A percentile compares a stretch with the other conserved stretches of the same genome.
phyloP scores from a whole-genome alignment of 2,797 vertebrate genomes.

The Apodemus agrarius region DNA sequence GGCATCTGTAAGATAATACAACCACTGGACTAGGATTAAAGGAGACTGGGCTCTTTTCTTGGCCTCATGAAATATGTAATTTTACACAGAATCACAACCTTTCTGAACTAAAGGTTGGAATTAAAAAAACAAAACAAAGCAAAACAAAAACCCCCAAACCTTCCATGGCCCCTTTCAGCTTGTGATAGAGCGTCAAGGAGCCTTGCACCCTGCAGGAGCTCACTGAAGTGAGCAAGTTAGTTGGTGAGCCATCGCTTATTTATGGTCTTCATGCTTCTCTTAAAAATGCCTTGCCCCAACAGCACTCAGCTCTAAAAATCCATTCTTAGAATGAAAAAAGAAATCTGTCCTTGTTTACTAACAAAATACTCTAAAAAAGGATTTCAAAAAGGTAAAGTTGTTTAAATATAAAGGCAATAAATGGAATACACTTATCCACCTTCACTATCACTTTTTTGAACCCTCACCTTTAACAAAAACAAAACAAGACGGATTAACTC shows the following conservation, averaged over 20 bases:
- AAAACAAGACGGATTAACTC: background rate
- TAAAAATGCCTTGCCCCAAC: background rate
- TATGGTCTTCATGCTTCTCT: constrained; percentile 14
- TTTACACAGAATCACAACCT: constrained; percentile 68
- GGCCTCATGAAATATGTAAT: constrained; percentile 72
- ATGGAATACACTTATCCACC: background rate
- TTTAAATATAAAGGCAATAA: background rate
- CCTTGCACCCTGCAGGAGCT: background rate
- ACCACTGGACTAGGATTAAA: constrained; percentile 71
- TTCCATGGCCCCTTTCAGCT: background rate
- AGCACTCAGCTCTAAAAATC: constrained; percentile 35
- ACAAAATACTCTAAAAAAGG: background rate
- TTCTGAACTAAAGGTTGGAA: constrained; percentile 3
- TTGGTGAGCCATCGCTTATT: constrained; percentile 39
- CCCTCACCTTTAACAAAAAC: background rate
- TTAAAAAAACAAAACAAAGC: background rate
- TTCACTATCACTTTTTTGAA: background rate
- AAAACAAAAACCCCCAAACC: background rate
- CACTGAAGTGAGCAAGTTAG: constrained; percentile 17
- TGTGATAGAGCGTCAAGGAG: background rate
- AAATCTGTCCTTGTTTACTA: background rate
- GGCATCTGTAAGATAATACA: constrained; percentile 74
- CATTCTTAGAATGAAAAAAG: background rate
- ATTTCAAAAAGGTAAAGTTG: background rate
- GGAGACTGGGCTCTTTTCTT: constrained; percentile 66